Base-by-base conservation (phyloP, 2,113 vertebrate genomes). In the Equus quagga region DNA sequence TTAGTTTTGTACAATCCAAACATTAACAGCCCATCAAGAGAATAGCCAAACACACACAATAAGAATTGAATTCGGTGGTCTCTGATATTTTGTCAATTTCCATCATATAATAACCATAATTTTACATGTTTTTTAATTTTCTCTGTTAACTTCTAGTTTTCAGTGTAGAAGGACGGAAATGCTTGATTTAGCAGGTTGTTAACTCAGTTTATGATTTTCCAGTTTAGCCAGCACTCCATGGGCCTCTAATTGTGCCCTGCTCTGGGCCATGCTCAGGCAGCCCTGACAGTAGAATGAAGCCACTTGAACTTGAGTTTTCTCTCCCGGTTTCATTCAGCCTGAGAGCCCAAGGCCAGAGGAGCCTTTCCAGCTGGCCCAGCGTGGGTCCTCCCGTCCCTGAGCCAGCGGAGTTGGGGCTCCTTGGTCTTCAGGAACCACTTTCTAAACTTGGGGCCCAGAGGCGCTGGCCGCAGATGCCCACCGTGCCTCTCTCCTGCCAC, bases 381-480 rank as follows among this genome's bases (percentile, higher is more conserved):
- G 0, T 36, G 41, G 12, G 33, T 19, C 7, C 10, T 89, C 28
- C 12, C 6, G 2, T 33, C 23, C 26, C 44, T 73, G 5, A 23
- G 5, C 41, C 3, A 8, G 62, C 44, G 46, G 8, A 73, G 17
- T 2, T 12, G n/a, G n/a, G 14, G 21, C n/a, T 17, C 15, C 60
- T 62, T 18, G 6, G 26, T 6, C 6, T 18, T 14, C 21, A 1
- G 51, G 54, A 36, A 24, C 2, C 41, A 3, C 7, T 28, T 24
- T 62, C 31, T 46, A 26, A 46, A 60, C 3, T 33, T 6, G 51
- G 51, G 21, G 6, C 3, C 1, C 7, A 11, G 24, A 10, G 28
- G 26, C 5, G 2, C 49, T 2, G 14, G 65, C 54, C 2, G 2
- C 24, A 6, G 5, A 2, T 0, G 8, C 9, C 1, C 65, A 49